Percentiles rank a stretch among this genome's conserved stretches.
These are phyloP conservation scores for Anguilla pacifica DNA, from an alignment of 2,797 vertebrate genomes.

Conservation along the genomic window DNA sequence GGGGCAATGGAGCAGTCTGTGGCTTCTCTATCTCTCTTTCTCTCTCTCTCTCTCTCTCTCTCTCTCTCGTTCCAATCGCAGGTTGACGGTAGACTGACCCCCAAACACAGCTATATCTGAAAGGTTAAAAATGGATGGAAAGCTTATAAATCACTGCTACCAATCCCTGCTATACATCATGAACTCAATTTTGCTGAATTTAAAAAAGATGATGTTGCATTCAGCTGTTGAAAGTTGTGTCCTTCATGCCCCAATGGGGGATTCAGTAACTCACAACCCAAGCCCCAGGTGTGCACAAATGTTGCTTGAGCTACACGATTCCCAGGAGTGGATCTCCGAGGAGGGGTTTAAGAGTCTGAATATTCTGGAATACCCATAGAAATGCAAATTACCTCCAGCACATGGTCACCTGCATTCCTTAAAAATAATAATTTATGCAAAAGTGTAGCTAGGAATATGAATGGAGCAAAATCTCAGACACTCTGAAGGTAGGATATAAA, in stretches of 20 bases:
- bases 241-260: too few species aligned
- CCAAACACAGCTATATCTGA: not conserved
- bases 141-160: not conserved
- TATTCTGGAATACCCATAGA: too few species aligned
- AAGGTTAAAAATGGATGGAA: not conserved
- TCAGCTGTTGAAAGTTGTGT: too few species aligned
- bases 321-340: too few species aligned
- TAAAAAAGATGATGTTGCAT: too few species aligned
- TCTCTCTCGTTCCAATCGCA: not conserved
- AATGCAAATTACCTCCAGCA: too few species aligned
- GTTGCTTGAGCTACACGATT: not conserved
- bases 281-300: not conserved
- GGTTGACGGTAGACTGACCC: not conserved
- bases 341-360: too few species aligned
- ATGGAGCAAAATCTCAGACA: not conserved
- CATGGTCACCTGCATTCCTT: too few species aligned
- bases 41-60: too few species aligned
- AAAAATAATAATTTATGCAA: too few species aligned
- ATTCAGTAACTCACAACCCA: not conserved
- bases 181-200: too few species aligned
- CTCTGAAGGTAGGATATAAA: not conserved
- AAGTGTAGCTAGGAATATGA: not conserved
- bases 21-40: not conserved
- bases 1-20: not conserved
- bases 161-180: not conserved